Percentiles rank a stretch among this genome's conserved stretches.
Evolutionary conservation across 2,113 vertebrate species (phyloP).

Genomic region (Psilopogon haemacephalus): DNA sequence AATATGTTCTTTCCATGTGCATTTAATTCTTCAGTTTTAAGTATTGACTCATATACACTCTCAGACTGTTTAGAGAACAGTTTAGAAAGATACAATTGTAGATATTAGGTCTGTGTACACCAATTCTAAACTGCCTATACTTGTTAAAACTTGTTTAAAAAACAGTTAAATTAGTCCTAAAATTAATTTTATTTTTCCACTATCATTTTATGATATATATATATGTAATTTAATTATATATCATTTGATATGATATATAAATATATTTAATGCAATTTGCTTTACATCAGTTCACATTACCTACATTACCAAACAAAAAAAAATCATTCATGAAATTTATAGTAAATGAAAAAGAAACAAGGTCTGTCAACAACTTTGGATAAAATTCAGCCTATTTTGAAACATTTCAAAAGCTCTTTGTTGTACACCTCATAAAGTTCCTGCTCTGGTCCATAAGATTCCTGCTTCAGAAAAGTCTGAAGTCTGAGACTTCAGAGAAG

Average conservation of each 20-base stretch:
- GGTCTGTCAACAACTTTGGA: background rate
- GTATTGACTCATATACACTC: background rate
- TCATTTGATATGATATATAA: background rate
- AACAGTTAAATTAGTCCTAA: background rate
- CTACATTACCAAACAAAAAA: background rate
- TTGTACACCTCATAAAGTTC: conserved; percentile 15
- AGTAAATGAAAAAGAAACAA: conserved; percentile 16
- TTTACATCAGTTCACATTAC: conserved; percentile 1
- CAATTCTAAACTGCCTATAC: background rate
- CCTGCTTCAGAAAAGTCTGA: background rate
- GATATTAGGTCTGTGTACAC: background rate
- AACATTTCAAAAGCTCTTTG: conserved; percentile 32
- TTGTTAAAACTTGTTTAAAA: background rate
- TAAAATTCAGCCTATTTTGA: background rate
- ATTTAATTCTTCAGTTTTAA: background rate
- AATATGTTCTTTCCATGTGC: background rate
- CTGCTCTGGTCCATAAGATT: background rate
- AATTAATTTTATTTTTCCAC: background rate
- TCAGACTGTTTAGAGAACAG: background rate
- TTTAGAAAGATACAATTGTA: background rate
- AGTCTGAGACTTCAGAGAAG: no score
- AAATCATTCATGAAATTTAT: conserved; percentile 3
- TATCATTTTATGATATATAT: background rate
- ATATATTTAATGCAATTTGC: background rate
- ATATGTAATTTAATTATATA: background rate